Evolutionary conservation across 2,797 vertebrate species (phyloP).

Genomic region (Ceyx erithaca): DNA sequence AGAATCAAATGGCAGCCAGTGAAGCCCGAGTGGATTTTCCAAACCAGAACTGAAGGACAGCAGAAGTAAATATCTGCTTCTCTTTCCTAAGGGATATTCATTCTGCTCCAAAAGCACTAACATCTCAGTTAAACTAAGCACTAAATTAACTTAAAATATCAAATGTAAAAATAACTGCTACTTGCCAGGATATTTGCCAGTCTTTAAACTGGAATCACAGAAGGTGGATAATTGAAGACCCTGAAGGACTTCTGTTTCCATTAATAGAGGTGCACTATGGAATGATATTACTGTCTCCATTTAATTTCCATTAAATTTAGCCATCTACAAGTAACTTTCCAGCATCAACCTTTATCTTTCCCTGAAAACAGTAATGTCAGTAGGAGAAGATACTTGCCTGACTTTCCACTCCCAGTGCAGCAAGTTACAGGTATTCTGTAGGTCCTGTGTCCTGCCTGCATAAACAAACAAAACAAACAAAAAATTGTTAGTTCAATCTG

Average conservation of each 20-base stretch:
- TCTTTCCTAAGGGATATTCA: neutral
- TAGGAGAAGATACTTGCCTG: neutral
- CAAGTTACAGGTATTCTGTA: neutral
- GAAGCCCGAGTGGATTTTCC: neutral
- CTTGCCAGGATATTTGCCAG: neutral
- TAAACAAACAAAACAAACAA: neutral
- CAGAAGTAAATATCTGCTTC: neutral
- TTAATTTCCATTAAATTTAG: neutral
- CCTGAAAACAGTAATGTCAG: neutral
- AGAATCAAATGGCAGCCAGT: neutral
- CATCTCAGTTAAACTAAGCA: neutral
- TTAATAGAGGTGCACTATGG: neutral
- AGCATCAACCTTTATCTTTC: neutral
- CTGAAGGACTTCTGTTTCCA: neutral
- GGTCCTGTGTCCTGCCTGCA: neutral
- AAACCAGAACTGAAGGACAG: neutral
- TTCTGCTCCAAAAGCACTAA: neutral
- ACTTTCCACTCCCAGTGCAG: neutral
- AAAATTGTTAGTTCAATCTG: neutral
- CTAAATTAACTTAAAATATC: neutral
- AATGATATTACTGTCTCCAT: neutral
- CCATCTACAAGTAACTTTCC: neutral
- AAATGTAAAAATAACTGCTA: neutral
- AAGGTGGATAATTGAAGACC: neutral
- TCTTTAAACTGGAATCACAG: neutral